These are phyloP conservation scores for Patella vulgata DNA, from an alignment of 1,140 invertebrate genomes.

Conservation along the genomic window DNA sequence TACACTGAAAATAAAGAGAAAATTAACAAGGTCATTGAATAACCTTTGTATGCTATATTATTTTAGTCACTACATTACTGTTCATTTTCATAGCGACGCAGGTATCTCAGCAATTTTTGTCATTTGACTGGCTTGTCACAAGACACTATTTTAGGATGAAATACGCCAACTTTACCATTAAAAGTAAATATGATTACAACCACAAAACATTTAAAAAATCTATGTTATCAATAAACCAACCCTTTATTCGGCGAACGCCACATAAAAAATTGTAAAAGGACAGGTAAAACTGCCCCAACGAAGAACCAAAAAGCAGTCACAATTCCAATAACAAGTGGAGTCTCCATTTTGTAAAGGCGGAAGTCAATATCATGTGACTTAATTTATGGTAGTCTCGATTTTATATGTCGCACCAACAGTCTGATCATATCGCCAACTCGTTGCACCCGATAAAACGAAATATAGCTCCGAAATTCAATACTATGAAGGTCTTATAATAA, in stretches of 20 bases:
- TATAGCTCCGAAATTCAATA: slow-evolving; percentile 15
- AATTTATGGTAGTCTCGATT: not conserved
- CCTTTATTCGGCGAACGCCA: slow-evolving; percentile 53
- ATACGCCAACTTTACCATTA: no score
- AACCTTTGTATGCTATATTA: no score
- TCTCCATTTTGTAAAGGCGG: slow-evolving; percentile 34
- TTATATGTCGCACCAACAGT: not conserved
- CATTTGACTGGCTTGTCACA: no score
- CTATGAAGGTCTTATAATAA: no score
- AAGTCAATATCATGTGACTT: slow-evolving; percentile 29
- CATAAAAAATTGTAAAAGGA: slow-evolving; percentile 53
- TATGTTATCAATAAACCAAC: slow-evolving; percentile 26
- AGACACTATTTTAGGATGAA: no score
- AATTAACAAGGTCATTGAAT: no score
- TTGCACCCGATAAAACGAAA: slow-evolving; percentile 23
- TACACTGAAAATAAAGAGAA: no score
- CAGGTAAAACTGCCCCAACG: slow-evolving; percentile 50
- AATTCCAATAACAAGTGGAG: slow-evolving; percentile 31
- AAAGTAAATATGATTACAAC: no score
- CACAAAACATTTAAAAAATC: no score
- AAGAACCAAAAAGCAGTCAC: slow-evolving; percentile 49
- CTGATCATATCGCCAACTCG: not conserved
- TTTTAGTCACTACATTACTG: no score
- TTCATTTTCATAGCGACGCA: no score
- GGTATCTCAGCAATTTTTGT: no score